Evolutionary conservation across 2,113 vertebrate genomes (phyloP), one percentile per base, ranked within the genome.

Genomic region (Mus spicilegus): DNA sequence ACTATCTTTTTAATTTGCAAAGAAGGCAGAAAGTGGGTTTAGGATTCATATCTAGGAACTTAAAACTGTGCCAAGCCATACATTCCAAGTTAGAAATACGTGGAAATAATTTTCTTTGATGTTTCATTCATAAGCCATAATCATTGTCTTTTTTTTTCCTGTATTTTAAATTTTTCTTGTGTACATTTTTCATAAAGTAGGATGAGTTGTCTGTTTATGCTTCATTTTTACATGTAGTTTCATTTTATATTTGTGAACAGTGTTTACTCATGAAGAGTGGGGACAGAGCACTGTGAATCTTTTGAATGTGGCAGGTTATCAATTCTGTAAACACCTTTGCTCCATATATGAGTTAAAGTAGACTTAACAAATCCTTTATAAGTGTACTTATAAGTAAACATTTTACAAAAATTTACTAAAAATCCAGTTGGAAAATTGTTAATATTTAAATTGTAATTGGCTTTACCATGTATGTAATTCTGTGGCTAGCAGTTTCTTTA

Each of bases 141-240:
- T 96, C 94, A 98, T 97, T 98, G 95, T 89, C 86, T 97, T 65
- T 97, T 97, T 97, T 98, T 97, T 49, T 49, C 94, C 97, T 98
- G 97, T 98, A 97, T 65, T 98, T 97, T 86, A 87, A 93, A 97
- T 95, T 69, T 94, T 98, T 96, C 70, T 82, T 65, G 46, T 87
- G 70, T 46, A 89, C 75, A 7, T 94, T 85, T 51, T 98, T 93
- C 97, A 98, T 95, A 96, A 98, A 91, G 36, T 85, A 69, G 78
- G 58, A 87, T 95, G 91, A 82, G 2, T 56, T 97, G 56, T 89
- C 93, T 97, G 85, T 98, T 96, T 96, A 94, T 96, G 36, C 84
- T 98, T 98, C 92, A 98, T 98, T 98, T 98, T 97, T 97, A 95
- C 28, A 54, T 96, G 96, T 96, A 91, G 96, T 98, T 97, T 98